A percentile compares a stretch with the other conserved stretches of the same genome.
phyloP scores from a whole-genome alignment of 2,113 vertebrate species.

The Oncorhynchus clarkii region DNA sequence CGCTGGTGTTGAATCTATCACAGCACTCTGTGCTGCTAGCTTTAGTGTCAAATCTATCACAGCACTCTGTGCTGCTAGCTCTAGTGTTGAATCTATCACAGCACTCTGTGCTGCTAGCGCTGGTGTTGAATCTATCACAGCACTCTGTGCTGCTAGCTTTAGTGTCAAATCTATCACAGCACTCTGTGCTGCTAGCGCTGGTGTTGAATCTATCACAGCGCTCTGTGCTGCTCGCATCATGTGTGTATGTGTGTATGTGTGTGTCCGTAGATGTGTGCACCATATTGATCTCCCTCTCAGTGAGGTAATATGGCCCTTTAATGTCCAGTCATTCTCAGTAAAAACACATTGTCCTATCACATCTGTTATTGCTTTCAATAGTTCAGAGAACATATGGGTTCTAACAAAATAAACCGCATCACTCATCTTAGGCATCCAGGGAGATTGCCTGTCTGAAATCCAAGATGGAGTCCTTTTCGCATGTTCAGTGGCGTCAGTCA shows the following conservation, averaged over 20 bases:
- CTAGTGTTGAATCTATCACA: no score
- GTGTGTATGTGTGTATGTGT: not conserved
- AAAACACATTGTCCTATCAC: not conserved
- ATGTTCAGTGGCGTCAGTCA: constrained; percentile 43
- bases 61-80: not conserved
- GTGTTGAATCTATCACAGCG: constrained; percentile 29
- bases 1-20: constrained; percentile 29
- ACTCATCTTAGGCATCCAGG: constrained; percentile 28
- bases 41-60: constrained; percentile 26
- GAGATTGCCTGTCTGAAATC: constrained; percentile 42
- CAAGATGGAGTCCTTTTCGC: constrained; percentile 36
- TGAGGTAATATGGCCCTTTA: constrained; percentile 39
- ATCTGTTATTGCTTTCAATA: constrained; percentile 38
- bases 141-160: constrained; percentile 14
- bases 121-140: constrained; percentile 23
- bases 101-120: no score
- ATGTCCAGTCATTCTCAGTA: constrained; percentile 34
- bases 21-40: not conserved
- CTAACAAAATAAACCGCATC: constrained; percentile 17
- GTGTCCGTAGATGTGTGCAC: constrained; percentile 22
- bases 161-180: constrained; percentile 27
- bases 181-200: not conserved
- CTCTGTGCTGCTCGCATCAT: constrained; percentile 12
- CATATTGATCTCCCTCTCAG: constrained; percentile 37
- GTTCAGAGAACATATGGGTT: constrained; percentile 29